These are phyloP conservation scores for Heliconius ethilla DNA, from an alignment of 2,888 invertebrate genomes.

Conservation along the genomic window DNA sequence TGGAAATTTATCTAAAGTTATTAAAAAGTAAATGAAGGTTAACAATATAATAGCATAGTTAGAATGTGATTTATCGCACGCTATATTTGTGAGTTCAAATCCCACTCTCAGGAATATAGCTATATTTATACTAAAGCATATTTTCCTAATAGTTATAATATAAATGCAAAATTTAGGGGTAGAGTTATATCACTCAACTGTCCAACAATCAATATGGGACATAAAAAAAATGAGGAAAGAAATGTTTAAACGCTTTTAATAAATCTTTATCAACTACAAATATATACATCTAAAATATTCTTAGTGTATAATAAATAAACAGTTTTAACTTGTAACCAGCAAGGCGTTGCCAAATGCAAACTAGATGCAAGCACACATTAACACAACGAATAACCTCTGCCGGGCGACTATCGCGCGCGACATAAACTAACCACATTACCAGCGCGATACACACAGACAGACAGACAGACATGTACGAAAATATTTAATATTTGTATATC, in stretches of 20 bases:
- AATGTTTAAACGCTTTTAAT: too few species aligned
- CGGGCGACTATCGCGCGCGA: slow-evolving; percentile 74
- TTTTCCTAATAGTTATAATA: not conserved
- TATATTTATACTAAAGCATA: not conserved
- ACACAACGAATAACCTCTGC: slow-evolving; percentile 79
- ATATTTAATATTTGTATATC: not conserved
- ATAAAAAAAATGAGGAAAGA: not conserved
- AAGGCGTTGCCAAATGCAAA: slow-evolving; percentile 61
- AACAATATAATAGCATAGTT: too few species aligned
- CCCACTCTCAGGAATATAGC: too few species aligned
- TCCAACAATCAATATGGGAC: not conserved
- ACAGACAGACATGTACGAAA: not conserved
- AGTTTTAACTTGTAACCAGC: slow-evolving; percentile 41
- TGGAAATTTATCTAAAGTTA: not conserved
- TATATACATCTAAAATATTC: not conserved
- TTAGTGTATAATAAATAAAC: slow-evolving; percentile 32
- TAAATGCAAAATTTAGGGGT: not conserved
- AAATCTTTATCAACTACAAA: not conserved
- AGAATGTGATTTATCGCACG: too few species aligned
- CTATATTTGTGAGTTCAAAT: too few species aligned
- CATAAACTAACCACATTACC: slow-evolving; percentile 80
- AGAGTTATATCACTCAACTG: not conserved
- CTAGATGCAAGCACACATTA: slow-evolving; percentile 76
- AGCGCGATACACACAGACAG: slow-evolving; percentile 54
- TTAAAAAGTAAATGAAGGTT: not conserved